These are phyloP conservation scores for Pantherophis vulpinus DNA, from an alignment of 2,797 vertebrate species.

Conservation along the genomic window DNA sequence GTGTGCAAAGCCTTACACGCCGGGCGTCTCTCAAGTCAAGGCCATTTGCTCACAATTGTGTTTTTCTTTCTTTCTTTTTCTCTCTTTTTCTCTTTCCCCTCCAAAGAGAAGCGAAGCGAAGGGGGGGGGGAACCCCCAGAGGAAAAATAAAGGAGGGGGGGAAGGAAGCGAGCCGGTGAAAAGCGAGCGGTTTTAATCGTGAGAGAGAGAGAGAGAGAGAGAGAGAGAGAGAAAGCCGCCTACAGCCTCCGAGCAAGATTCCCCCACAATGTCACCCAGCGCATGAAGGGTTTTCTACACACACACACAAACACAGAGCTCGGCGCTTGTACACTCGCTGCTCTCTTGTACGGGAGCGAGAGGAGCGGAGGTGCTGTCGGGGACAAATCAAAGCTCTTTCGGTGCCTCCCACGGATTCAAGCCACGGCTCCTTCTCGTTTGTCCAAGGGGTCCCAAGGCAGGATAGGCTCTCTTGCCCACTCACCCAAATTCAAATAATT, in stretches of 20 bases:
- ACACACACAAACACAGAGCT: background rate
- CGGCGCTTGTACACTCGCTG: slow-evolving; percentile 30
- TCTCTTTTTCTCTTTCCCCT: background rate
- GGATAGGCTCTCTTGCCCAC: slow-evolving; percentile 76
- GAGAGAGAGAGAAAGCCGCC: slow-evolving; percentile 56
- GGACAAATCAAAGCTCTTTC: slow-evolving; percentile 62
- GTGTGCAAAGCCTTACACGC: slow-evolving; percentile 61
- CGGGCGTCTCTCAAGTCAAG: slow-evolving; percentile 68
- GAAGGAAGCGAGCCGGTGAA: background rate
- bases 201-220: slow-evolving; percentile 32
- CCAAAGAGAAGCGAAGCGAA: background rate
- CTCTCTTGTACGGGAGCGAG: slow-evolving; percentile 54
- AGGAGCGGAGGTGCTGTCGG: slow-evolving; percentile 65
- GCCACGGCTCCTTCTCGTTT: slow-evolving; percentile 74
- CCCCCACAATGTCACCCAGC: slow-evolving; percentile 73
- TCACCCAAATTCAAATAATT: slow-evolving; percentile 80
- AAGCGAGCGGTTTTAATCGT: background rate
- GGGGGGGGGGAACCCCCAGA: background rate
- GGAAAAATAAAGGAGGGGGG: no score
- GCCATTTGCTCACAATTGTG: slow-evolving; percentile 63
- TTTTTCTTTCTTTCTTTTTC: background rate
- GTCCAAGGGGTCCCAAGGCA: slow-evolving; percentile 78
- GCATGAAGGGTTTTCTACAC: slow-evolving; percentile 60
- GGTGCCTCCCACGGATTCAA: slow-evolving; percentile 69
- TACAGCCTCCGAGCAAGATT: slow-evolving; percentile 72